Evolutionary conservation across 2,113 vertebrate genomes (phyloP).

Genomic region (Bungarus multicinctus): DNA sequence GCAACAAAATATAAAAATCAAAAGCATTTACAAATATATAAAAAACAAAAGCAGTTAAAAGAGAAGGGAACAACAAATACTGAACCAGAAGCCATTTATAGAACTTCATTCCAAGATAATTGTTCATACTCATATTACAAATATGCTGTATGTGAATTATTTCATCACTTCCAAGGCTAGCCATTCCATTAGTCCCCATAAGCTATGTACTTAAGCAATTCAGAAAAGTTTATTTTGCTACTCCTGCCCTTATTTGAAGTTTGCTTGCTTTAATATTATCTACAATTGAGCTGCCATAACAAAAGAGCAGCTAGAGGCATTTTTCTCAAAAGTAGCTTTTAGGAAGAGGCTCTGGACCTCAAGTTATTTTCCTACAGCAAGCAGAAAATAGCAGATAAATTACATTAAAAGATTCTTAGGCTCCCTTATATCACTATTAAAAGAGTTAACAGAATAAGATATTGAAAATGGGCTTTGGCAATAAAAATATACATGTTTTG

Average conservation of each 20-base stretch:
- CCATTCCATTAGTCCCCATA: neutral
- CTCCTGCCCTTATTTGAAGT: neutral
- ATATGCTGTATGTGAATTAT: neutral
- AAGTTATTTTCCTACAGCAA: neutral
- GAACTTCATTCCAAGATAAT: neutral
- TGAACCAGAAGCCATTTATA: neutral
- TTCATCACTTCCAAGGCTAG: neutral
- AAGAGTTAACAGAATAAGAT: neutral
- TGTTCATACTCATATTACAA: neutral
- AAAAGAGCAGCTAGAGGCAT: neutral
- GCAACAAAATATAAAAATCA: neutral
- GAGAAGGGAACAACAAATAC: neutral
- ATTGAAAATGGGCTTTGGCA: neutral
- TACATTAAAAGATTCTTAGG: neutral
- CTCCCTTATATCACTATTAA: neutral
- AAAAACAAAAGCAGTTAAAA: neutral
- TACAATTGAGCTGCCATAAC: neutral
- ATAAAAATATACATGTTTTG: neutral
- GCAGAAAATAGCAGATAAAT: neutral
- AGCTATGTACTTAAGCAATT: neutral
- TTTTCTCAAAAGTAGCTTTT: neutral
- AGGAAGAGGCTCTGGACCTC: neutral
- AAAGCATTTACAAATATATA: neutral
- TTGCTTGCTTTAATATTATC: neutral
- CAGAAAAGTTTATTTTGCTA: neutral